These are phyloP conservation scores for Crepidodera aurea DNA, from an alignment of 2,888 invertebrate genomes.

Conservation along the genomic window DNA sequence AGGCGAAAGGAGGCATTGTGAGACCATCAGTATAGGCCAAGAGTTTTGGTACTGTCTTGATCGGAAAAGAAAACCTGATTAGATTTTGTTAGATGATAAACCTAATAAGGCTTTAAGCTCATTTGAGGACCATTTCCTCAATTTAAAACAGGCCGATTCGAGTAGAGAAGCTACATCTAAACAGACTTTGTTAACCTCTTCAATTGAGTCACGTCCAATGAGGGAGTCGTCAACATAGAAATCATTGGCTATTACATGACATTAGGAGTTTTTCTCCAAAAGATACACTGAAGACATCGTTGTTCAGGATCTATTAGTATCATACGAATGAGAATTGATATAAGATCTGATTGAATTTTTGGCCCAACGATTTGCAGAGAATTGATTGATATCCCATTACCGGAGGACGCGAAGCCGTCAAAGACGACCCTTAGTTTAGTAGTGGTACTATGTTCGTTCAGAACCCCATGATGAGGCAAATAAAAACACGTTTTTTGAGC, in stretches of 20 bases:
- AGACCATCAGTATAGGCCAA: no score
- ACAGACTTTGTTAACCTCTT: conserved; percentile 5
- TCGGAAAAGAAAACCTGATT: no score
- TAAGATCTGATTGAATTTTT: conserved; percentile 30
- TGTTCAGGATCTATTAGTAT: conserved; percentile 20
- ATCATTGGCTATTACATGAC: conserved; percentile 26
- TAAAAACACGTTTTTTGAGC: neutral
- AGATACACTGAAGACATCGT: conserved; percentile 27
- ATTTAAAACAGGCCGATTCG: no score
- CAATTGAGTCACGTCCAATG: conserved; percentile 18
- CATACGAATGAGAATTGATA: conserved; percentile 31
- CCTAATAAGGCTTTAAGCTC: no score
- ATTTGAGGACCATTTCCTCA: no score
- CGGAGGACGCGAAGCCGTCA: neutral
- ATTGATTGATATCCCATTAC: neutral
- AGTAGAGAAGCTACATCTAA: no score
- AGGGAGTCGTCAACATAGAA: conserved; percentile 41
- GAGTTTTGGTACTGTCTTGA: no score
- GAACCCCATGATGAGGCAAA: conserved; percentile 25
- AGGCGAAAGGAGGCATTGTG: no score
- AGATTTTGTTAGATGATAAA: no score
- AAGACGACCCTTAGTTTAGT: conserved; percentile 29
- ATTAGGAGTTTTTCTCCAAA: conserved; percentile 24
- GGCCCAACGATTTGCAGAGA: conserved; percentile 26
- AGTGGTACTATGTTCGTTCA: conserved; percentile 23